phyloP scores from a whole-genome alignment of 2,113 vertebrate genomes.

The Rhinogobius similis region DNA sequence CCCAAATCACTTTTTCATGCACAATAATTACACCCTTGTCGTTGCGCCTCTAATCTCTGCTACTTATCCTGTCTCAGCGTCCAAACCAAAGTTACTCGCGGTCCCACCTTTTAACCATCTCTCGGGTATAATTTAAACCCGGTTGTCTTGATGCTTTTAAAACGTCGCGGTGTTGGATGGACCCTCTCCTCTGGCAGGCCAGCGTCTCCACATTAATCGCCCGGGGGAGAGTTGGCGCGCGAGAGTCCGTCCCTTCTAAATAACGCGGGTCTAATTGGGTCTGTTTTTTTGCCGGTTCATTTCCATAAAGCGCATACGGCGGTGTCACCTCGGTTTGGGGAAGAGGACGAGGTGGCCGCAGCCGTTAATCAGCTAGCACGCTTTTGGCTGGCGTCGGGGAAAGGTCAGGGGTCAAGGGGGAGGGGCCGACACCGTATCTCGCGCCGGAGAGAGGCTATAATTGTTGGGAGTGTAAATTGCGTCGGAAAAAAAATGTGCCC shows the following conservation, averaged over 20 bases:
- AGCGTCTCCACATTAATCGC: conserved; percentile 74
- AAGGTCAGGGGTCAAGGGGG: conserved; percentile 78
- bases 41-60: not conserved
- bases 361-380: conserved; percentile 79
- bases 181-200: conserved; percentile 61
- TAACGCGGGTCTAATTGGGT: conserved; percentile 81
- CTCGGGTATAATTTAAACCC: conserved; percentile 46
- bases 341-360: conserved; percentile 59
- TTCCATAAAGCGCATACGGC: conserved; percentile 77
- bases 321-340: conserved; percentile 72
- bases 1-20: not conserved
- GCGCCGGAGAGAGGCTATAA: conserved; percentile 63
- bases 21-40: conserved; percentile 1
- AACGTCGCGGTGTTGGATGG: conserved; percentile 54
- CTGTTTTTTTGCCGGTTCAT: conserved; percentile 79
- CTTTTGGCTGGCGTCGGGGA: conserved; percentile 63
- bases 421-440: conserved; percentile 77
- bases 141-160: conserved; percentile 46
- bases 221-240: conserved; percentile 49
- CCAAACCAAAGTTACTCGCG: conserved; percentile 25
- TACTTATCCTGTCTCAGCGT: conserved; percentile 10
- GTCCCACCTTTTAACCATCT: not conserved
- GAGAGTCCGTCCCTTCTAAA: conserved; percentile 77
- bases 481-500: conserved; percentile 51
- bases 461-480: conserved; percentile 79